Base-by-base conservation (phyloP, 2,797 vertebrate species). In the Phrynocephalus guinanensis region DNA sequence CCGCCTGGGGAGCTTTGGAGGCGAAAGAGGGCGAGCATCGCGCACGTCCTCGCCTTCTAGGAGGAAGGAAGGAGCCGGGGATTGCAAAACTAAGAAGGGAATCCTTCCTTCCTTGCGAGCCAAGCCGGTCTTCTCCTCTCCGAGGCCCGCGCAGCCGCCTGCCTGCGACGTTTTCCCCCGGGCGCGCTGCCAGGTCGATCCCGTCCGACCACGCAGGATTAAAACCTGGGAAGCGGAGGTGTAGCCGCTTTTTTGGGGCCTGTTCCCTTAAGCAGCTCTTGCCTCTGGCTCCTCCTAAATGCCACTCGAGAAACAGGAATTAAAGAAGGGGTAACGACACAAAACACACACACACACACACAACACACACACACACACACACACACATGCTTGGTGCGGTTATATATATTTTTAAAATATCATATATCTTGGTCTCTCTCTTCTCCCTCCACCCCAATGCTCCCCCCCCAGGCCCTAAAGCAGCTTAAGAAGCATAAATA, bases 251-350 rank as follows among this genome's bases (percentile, higher is more conserved):
- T 26, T 52, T 66, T 70, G 72, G 72, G 52, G 33, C 78, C 33
- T 81, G 44, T 81, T 81, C 24, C 9, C 33, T 81, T 72, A 67
- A 85, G 79, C 71, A 16, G 68, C 38, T n/a, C 70, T 79, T 68
- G 70, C 60, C 83, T 85, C 30, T 30, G 81, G 60, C n/a, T n/a
- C 11, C n/a, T 82, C 70, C 9, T 13, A 73, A 67, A 81, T 75
- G 38, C 20, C 68, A 79, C 33, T 77, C 16, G 30, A 78, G 66
- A 38, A 71, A 28, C 10, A 30, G 9, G 70, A 88, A 80, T 30
- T 82, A 75, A 82, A 6, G 71, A 87, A 38, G 20, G 44, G 44
- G 33, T 33, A 33, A 33, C 33, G 33, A 33, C 33, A 33, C 2
- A 33, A 33, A 1, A 33, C 33, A 33, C 33, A 33, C 33, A 33